Evolutionary conservation across 2,113 vertebrate species (phyloP), one percentile per base, ranked within the genome.

Genomic region (Carassius gibelio): DNA sequence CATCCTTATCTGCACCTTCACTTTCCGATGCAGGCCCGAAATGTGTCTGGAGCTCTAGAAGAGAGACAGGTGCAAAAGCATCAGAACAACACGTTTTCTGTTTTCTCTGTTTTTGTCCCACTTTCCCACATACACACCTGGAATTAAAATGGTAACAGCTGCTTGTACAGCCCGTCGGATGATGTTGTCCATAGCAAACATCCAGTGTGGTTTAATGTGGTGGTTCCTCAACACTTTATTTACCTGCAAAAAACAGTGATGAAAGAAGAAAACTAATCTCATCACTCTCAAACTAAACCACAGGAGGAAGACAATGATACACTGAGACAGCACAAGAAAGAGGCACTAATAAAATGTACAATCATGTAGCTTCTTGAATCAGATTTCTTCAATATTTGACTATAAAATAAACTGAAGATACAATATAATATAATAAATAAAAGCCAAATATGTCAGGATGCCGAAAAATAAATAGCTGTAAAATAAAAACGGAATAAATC

Each of bases 151-250:
- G 87, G 95, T 96, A 87, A 98, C 95, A 0, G 97, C 98, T 8
- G 96, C 96, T 93, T 99, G 96, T 81, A 99, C 98, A 0, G 98
- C 97, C 69, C 94, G 92, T 17, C 96, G 94, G 90, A 99, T 96
- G 90, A 99, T 97, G 91, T 96, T 98, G 88, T 99, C 97, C 98
- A 99, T 98, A 0, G 96, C 96, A 89, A 97, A 99, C 96, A 99
- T 97, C 97, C 97, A 99, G 57, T 99, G 96, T 4, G 97, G 96
- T 88, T 96, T 96, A 86, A 98, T 97, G 91, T 98, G 95, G 83
- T 98, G 97, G 82, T 96, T 97, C 87, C 97, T 94, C 91, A 99
- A 91, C 55, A 98, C 96, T 91, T 96, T 97, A 89, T 97, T 98
- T n/a, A 99, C 96, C 98, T 99, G 30, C 13, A 78, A 87, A 64